These are phyloP conservation scores for Bambusicola thoracicus DNA, from an alignment of 2,113 vertebrate genomes.

Conservation along the genomic window DNA sequence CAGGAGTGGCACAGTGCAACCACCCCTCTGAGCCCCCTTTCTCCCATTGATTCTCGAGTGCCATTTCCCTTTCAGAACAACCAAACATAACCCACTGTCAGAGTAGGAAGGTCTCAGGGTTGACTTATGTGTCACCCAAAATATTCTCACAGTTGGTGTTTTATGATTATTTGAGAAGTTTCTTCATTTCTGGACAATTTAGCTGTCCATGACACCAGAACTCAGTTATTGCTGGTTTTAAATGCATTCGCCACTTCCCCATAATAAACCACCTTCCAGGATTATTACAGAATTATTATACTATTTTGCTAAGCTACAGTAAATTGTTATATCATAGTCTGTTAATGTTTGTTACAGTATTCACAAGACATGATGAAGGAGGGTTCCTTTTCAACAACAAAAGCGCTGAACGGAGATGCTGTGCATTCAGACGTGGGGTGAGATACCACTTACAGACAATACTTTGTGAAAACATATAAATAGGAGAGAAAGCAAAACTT, in stretches of 20 bases:
- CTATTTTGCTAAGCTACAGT: neutral
- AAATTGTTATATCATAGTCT: neutral
- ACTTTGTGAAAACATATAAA: neutral
- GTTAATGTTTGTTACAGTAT: neutral
- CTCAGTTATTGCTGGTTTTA: neutral
- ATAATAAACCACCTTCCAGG: neutral
- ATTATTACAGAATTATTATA: neutral
- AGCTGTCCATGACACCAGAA: neutral
- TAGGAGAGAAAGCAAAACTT: accelerated
- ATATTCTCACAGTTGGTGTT: neutral
- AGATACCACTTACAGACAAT: neutral
- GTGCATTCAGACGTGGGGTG: neutral
- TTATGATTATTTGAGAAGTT: neutral
- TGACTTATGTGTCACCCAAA: neutral
- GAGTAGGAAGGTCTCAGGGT: neutral
- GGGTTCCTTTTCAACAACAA: neutral
- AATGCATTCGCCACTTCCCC: neutral
- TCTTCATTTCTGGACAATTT: neutral
- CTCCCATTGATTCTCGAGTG: neutral
- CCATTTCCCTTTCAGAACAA: neutral
- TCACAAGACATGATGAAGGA: neutral
- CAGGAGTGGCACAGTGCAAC: neutral
- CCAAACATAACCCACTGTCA: neutral
- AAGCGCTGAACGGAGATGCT: neutral
- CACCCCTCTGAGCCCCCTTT: neutral